Percentiles rank a stretch among this genome's conserved stretches.
Evolutionary conservation across 2,888 invertebrate species (phyloP).

Genomic region (Deilephila porcellus): DNA sequence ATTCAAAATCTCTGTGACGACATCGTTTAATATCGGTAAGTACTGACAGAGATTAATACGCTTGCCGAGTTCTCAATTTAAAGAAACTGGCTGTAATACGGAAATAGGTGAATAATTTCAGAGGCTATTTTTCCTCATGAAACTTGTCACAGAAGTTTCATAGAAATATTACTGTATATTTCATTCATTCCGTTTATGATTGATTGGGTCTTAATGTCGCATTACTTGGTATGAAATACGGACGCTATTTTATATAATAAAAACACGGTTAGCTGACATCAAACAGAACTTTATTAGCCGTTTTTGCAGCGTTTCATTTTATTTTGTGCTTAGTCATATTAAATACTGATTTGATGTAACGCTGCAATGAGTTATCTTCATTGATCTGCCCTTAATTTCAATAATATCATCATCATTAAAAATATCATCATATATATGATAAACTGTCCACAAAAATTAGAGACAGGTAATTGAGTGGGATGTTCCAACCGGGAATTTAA

Average conservation of each 20-base stretch:
- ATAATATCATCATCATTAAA: no score
- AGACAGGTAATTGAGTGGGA: no score
- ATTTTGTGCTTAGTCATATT: neutral
- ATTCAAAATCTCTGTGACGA: neutral
- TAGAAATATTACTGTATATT: constrained; percentile 44
- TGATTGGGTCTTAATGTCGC: constrained; percentile 63
- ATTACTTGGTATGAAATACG: constrained; percentile 48
- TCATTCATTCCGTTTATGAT: constrained; percentile 60
- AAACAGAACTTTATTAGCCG: neutral
- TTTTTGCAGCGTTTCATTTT: neutral
- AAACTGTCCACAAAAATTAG: no score
- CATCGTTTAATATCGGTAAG: neutral
- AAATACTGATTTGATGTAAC: neutral
- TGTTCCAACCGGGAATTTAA: no score
- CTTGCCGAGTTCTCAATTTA: neutral
- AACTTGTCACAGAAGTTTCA: constrained; percentile 44
- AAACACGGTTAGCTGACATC: neutral
- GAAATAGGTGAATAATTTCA: constrained; percentile 24
- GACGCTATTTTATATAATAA: neutral
- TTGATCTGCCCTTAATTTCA: no score
- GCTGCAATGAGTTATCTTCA: neutral
- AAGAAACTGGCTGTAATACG: constrained; percentile 18
- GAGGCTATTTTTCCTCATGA: constrained; percentile 36
- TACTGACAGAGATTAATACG: constrained; percentile 9
- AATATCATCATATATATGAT: no score